Evolutionary conservation across 2,888 invertebrate genomes (phyloP), one percentile per base, ranked within the genome.

Genomic region (Hydraecia micacea): DNA sequence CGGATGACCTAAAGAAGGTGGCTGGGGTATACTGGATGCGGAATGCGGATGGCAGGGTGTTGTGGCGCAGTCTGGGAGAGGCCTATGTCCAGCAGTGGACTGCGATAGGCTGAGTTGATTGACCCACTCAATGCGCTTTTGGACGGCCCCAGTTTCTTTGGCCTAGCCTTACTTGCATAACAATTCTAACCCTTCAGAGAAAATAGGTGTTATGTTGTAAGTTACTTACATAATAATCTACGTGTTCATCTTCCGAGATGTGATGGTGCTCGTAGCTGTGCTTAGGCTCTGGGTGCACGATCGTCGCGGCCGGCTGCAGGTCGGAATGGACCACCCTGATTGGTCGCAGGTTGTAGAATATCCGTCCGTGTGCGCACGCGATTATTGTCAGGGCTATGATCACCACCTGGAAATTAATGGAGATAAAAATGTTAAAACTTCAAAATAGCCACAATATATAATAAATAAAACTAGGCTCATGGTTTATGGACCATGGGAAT

Each of bases 171-270:
- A 32, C 18, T 62, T 62, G 9, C 32, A 60, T 15, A 28, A 58
- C 0, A n/a, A n/a, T 58, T n/a, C 6, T n/a, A 58, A n/a, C 58
- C n/a, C n/a, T 58, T 42, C 49, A 13, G n/a, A n/a, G 6, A 15
- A 60, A 28, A 60, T 62, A 32, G 4, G 18, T 15, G 8, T 62
- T 1, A 8, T 1, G 60, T 28, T 62, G 8, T 62, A 25, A 36
- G 36, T 36, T 63, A 96, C 97, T 97, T 92, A 97, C 97, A 93
- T 97, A 97, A 92, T 97, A 97, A 91, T 97, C 97, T 36, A 97
- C 97, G 88, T 97, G 97, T 87, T 97, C 97, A 75, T 97, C 97
- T 32, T 96, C 96, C 1, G 95, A 91, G 78, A 95, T 92, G 83
- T 95, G 95, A 77, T 95, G 95, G 73, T 94, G 94, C 21, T 95